Conservation (phyloP, 2,888 invertebrate species). For the Erebia palarica region DNA sequence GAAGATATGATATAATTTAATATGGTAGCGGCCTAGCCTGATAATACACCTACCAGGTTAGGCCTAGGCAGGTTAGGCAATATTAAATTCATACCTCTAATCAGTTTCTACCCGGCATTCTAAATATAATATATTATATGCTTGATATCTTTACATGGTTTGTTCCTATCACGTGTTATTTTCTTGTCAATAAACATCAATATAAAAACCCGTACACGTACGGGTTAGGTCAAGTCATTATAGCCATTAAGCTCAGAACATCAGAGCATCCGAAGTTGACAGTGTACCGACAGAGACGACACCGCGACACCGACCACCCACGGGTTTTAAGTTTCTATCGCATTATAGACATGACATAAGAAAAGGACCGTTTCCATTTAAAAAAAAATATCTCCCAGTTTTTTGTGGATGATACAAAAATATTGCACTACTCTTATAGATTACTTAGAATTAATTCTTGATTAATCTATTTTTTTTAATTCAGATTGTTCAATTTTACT, state of each 20-base stretch:
- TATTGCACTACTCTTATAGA: not conserved
- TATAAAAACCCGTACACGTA: conserved; percentile 14
- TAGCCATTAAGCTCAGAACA: conserved; percentile 11
- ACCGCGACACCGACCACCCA: conserved; percentile 35
- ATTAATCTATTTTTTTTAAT: too few species aligned
- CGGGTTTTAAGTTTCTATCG: conserved; percentile 15
- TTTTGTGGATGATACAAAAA: too few species aligned
- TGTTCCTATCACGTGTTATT: not conserved
- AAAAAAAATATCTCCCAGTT: not conserved
- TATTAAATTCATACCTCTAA: too few species aligned
- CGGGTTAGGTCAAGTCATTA: conserved; percentile 16
- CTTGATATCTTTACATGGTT: not conserved
- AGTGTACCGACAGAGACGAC: conserved; percentile 14
- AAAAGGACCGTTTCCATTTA: not conserved
- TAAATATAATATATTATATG: not conserved
- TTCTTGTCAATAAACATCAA: conserved; percentile 3
- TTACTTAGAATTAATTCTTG: too few species aligned
- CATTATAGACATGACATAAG: not conserved
- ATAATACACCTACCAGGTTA: too few species aligned
- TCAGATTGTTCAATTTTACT: too few species aligned
- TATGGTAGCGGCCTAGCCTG: too few species aligned
- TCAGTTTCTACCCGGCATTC: not conserved
- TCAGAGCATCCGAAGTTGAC: conserved; percentile 11
- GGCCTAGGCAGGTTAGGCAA: too few species aligned
- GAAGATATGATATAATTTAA: too few species aligned